phyloP scores from a whole-genome alignment of 2,113 vertebrate species.

The Setophaga petechia region DNA sequence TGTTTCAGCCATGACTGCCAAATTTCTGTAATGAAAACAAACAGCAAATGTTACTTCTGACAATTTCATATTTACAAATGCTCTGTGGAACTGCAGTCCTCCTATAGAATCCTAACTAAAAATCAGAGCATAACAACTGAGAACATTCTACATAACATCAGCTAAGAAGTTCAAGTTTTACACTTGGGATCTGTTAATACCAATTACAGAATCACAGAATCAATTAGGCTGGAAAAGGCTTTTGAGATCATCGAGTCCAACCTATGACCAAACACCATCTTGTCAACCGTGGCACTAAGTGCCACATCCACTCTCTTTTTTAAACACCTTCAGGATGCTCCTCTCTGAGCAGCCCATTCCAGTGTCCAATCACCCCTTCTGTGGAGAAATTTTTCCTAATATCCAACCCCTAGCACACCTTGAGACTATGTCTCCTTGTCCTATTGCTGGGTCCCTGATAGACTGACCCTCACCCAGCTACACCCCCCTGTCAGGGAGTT shows the following conservation, averaged over 20 bases:
- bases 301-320: neutral
- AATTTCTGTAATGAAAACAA: neutral
- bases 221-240: neutral
- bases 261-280: neutral
- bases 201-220: neutral
- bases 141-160: neutral
- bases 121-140: neutral
- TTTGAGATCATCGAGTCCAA: neutral
- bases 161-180: neutral
- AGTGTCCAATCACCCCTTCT: neutral
- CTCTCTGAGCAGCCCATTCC: neutral
- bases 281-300: neutral
- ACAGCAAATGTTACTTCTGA: accelerated
- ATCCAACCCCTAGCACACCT: neutral
- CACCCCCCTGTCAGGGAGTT: neutral
- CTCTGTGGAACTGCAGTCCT: neutral
- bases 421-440: neutral
- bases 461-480: neutral
- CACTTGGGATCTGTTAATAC: neutral
- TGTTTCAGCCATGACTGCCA: neutral
- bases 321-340: neutral
- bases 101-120: neutral
- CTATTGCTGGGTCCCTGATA: neutral
- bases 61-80: neutral
- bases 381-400: neutral